phyloP scores from a whole-genome alignment of 2,888 invertebrate genomes.

The Notodonta dromedarius region DNA sequence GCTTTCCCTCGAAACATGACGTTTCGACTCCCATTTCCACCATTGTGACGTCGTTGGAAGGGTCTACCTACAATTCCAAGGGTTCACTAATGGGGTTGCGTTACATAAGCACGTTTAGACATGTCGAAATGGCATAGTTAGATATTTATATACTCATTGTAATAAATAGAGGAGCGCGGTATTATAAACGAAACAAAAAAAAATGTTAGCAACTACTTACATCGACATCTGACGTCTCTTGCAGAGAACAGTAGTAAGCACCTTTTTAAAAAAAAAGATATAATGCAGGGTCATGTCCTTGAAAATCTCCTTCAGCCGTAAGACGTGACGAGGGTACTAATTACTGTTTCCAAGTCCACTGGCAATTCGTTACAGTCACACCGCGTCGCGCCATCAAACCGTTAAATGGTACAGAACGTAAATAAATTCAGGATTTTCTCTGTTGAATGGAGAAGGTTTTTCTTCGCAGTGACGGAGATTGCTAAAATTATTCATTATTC shows the following conservation, averaged over 20 bases:
- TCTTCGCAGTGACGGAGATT: not conserved
- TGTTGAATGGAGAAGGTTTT: not conserved
- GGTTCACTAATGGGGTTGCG: not conserved
- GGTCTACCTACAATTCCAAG: constrained; percentile 1
- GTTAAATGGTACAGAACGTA: constrained; percentile 1
- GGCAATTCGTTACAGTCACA: constrained; percentile 1
- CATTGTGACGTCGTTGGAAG: not conserved
- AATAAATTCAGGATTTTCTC: constrained; percentile 3
- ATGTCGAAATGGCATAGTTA: not conserved
- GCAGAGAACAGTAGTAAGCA: not conserved
- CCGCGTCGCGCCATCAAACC: constrained; percentile 4
- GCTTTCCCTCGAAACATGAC: not conserved
- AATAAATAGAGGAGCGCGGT: too few species aligned
- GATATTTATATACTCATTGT: too few species aligned
- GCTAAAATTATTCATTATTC: constrained; percentile 3
- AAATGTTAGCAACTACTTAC: too few species aligned
- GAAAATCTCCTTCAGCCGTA: not conserved
- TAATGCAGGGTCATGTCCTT: not conserved
- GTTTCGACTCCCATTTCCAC: not conserved
- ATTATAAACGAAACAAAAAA: too few species aligned
- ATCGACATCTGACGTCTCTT: too few species aligned
- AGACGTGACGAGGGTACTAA: not conserved
- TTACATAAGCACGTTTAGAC: not conserved
- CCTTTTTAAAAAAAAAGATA: not conserved
- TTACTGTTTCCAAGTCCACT: not conserved